A percentile compares a stretch with the other conserved stretches of the same genome.
These are phyloP conservation scores for Paramisgurnus dabryanus DNA, from an alignment of 2,113 vertebrate species.

Conservation along the genomic window DNA sequence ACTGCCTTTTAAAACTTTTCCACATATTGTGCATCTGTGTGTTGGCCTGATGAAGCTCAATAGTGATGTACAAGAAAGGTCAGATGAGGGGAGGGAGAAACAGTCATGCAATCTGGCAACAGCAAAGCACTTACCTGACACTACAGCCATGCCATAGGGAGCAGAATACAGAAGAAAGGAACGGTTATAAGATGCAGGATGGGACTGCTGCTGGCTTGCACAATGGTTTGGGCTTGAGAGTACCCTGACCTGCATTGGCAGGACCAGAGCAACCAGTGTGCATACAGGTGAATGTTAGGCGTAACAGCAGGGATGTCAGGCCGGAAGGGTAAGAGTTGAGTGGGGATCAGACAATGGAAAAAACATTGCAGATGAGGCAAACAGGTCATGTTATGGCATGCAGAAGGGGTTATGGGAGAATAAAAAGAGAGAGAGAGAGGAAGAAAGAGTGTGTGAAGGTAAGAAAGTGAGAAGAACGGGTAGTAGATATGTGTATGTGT, in stretches of 20 bases:
- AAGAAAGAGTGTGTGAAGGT: background rate
- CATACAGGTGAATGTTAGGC: slow-evolving; percentile 73
- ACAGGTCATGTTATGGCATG: background rate
- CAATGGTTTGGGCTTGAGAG: slow-evolving; percentile 83
- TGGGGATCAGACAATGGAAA: slow-evolving; percentile 10
- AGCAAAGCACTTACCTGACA: slow-evolving; percentile 93
- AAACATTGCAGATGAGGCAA: background rate
- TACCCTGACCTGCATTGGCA: slow-evolving; percentile 68
- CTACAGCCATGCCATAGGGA: slow-evolving; percentile 98
- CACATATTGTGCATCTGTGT: too few relatives aligned
- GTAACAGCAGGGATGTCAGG: background rate
- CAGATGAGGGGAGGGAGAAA: slow-evolving; percentile 31
- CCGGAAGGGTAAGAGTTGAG: background rate
- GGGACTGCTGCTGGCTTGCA: slow-evolving; percentile 92
- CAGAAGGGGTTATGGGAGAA: background rate
- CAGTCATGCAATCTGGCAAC: slow-evolving; percentile 66
- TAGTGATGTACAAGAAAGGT: slow-evolving; percentile 41
- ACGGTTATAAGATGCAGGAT: slow-evolving; percentile 96
- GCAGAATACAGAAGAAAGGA: slow-evolving; percentile 99
- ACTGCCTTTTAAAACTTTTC: too few relatives aligned
- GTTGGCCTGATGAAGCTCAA: slow-evolving; percentile 29
- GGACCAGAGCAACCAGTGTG: slow-evolving; percentile 5
- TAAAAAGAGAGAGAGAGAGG: background rate
- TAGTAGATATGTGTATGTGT: background rate
- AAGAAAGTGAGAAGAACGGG: slow-evolving; percentile 9